These are phyloP conservation scores for Cephalopachus bancanus DNA, from an alignment of 2,797 vertebrate species.

Conservation along the genomic window DNA sequence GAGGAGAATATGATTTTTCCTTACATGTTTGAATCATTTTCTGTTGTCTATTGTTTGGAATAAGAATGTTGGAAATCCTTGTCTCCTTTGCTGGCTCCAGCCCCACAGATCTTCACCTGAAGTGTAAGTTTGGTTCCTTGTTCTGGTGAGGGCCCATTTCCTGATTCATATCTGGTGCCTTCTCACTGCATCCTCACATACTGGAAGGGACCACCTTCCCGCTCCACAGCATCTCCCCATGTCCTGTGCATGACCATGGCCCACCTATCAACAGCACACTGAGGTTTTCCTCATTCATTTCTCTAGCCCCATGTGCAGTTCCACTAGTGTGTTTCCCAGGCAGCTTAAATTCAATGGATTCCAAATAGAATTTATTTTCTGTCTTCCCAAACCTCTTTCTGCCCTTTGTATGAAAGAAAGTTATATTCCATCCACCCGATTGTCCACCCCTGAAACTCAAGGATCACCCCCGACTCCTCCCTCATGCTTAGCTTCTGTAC, in stretches of 20 bases:
- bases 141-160: background rate
- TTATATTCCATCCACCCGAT: background rate
- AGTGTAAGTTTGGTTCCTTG: background rate
- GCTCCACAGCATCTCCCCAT: background rate
- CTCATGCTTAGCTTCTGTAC: background rate
- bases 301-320: background rate
- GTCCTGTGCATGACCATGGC: background rate
- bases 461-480: background rate
- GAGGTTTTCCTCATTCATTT: background rate
- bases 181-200: too few relatives aligned
- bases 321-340: background rate
- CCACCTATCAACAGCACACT: background rate
- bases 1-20: background rate
- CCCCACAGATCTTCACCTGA: background rate
- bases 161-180: too few relatives aligned
- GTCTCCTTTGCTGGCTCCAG: background rate
- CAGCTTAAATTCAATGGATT: background rate
- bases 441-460: background rate
- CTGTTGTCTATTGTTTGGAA: background rate
- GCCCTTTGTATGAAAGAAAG: background rate
- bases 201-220: background rate
- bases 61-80: background rate
- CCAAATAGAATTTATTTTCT: background rate
- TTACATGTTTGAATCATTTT: background rate
- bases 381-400: background rate